phyloP scores from a whole-genome alignment of 2,113 vertebrate genomes.

The Tetrao urogallus region DNA sequence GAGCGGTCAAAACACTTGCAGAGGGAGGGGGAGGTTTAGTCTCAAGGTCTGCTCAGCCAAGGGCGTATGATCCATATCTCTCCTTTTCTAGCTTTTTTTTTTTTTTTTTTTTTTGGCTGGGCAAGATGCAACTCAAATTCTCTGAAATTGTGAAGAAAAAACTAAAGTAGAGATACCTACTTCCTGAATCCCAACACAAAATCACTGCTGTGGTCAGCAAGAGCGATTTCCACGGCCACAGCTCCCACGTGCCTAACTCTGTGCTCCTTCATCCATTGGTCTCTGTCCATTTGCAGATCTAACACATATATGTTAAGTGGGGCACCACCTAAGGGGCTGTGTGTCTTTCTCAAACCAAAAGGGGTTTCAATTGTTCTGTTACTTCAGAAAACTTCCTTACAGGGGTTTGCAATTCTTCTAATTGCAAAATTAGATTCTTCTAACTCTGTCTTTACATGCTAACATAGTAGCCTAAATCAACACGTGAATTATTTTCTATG shows the following conservation, averaged over 20 bases:
- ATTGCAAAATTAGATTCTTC: too few relatives aligned
- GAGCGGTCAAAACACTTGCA: neutral
- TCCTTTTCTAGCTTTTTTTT: neutral
- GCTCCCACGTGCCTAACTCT: neutral
- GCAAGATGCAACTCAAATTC: neutral
- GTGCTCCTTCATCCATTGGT: neutral
- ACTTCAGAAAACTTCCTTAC: neutral
- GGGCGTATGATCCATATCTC: neutral
- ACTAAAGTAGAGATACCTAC: neutral
- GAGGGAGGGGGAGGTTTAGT: neutral
- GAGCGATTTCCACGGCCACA: fast-evolving
- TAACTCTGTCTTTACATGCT: neutral
- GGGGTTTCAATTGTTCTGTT: neutral
- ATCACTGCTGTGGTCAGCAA: neutral
- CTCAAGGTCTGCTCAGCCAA: neutral
- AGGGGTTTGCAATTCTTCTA: neutral
- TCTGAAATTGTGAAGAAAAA: neutral
- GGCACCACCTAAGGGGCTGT: neutral
- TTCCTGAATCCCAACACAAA: neutral
- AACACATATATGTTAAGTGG: neutral
- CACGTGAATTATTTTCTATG: neutral
- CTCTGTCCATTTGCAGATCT: neutral
- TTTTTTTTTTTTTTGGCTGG: neutral
- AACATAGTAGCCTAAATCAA: neutral
- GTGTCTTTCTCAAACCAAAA: neutral